phyloP scores from a whole-genome alignment of 2,113 vertebrate genomes.

The Peromyscus leucopus region DNA sequence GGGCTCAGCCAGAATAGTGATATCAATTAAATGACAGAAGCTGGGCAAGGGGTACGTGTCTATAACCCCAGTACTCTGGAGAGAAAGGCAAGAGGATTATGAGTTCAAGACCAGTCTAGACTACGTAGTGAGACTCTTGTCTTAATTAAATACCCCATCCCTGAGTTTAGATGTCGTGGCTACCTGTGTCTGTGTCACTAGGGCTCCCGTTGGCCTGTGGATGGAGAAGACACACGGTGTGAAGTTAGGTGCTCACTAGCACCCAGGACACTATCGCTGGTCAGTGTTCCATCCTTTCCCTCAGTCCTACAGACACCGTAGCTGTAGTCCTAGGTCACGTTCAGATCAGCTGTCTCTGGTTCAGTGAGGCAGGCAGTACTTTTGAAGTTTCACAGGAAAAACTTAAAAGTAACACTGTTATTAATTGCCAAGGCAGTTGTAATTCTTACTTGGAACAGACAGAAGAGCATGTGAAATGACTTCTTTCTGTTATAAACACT shows the following conservation, averaged over 20 bases:
- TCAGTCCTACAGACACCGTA: not conserved
- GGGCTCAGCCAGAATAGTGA: not conserved
- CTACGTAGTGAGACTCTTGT: not conserved
- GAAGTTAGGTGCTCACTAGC: too few relatives aligned
- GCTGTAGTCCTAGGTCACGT: not conserved
- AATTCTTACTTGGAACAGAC: not conserved
- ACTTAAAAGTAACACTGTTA: not conserved
- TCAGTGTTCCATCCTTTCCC: not conserved
- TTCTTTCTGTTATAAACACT: not conserved
- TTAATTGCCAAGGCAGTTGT: not conserved
- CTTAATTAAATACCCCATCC: not conserved
- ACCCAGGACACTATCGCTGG: too few relatives aligned
- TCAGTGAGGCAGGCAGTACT: not conserved
- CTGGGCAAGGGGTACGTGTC: not conserved
- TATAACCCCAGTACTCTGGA: not conserved
- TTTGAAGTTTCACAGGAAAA: conserved; percentile 37
- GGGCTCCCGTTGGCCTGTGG: not conserved
- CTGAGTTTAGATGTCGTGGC: not conserved
- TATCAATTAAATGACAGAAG: not conserved
- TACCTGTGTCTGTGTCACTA: not conserved
- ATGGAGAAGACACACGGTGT: not conserved
- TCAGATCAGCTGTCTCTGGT: not conserved
- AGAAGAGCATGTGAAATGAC: not conserved
- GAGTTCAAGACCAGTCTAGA: not conserved
- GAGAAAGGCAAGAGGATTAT: not conserved